phyloP scores from a whole-genome alignment of 2,113 vertebrate genomes.

The Pampusana beccarii region DNA sequence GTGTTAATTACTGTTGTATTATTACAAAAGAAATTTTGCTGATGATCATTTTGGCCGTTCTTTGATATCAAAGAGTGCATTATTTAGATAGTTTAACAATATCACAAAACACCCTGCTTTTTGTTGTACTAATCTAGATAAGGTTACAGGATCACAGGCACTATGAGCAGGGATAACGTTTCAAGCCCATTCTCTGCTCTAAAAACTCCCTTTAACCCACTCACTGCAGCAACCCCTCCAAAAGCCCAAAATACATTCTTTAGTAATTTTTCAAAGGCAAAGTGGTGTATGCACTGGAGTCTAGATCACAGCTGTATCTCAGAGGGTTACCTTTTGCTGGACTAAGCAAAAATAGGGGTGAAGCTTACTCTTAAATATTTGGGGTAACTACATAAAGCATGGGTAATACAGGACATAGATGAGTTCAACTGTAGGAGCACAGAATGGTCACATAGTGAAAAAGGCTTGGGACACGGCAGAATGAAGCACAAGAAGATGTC shows the following conservation, averaged over 20 bases:
- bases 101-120: background rate
- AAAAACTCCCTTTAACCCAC: background rate
- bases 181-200: background rate
- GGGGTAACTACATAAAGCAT: background rate
- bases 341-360: background rate
- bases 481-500: background rate
- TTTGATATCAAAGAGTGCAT: background rate
- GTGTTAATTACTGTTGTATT: background rate
- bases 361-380: background rate
- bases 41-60: background rate
- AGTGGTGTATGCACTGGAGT: background rate
- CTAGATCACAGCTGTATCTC: background rate
- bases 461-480: background rate
- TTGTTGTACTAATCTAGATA: background rate
- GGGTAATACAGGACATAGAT: background rate
- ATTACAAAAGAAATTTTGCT: background rate
- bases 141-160: background rate
- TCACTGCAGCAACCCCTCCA: background rate
- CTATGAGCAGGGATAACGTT: background rate
- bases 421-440: background rate
- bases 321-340: background rate
- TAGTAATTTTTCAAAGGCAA: background rate
- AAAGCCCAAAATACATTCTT: background rate
- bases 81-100: background rate
- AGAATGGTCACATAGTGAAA: background rate